Percentiles rank a stretch among this genome's conserved stretches.
phyloP scores from a whole-genome alignment of 2,797 vertebrate species.

The Chrysocyon brachyurus region DNA sequence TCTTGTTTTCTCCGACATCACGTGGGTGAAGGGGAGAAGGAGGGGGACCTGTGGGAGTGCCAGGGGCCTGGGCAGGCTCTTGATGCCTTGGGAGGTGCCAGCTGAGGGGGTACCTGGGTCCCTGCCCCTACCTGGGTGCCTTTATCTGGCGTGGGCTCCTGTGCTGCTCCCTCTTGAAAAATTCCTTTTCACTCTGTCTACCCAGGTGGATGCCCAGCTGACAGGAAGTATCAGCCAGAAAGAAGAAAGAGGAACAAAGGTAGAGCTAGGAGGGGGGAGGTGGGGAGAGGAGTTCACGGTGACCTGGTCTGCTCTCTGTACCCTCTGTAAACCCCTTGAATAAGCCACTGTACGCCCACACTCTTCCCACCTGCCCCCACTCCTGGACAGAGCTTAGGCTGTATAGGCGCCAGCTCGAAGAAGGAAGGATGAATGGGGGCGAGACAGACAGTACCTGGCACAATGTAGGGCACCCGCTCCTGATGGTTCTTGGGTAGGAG shows the following conservation, averaged over 20 bases:
- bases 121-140: background rate
- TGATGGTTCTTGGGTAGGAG: background rate
- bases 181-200: constrained; percentile 13
- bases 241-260: constrained; percentile 74
- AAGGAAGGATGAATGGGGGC: background rate
- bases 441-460: background rate
- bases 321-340: background rate
- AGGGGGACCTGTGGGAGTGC: constrained; percentile 1
- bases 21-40: background rate
- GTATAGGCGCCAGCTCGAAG: constrained; percentile 24
- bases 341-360: background rate
- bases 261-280: constrained; percentile 29
- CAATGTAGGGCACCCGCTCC: background rate
- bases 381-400: constrained; percentile 22
- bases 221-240: constrained; percentile 73
- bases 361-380: background rate
- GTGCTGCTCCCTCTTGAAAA: background rate
- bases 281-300: rapidly evolving
- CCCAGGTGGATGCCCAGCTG: constrained; percentile 77
- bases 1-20: constrained; percentile 75
- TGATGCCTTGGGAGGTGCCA: constrained; percentile 21
- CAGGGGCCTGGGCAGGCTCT: constrained; percentile 45
- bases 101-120: background rate
- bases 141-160: background rate
- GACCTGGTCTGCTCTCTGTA: constrained; percentile 4